Evolutionary conservation across 2,797 vertebrate species (phyloP).

Genomic region (Hoplostethus atlanticus): DNA sequence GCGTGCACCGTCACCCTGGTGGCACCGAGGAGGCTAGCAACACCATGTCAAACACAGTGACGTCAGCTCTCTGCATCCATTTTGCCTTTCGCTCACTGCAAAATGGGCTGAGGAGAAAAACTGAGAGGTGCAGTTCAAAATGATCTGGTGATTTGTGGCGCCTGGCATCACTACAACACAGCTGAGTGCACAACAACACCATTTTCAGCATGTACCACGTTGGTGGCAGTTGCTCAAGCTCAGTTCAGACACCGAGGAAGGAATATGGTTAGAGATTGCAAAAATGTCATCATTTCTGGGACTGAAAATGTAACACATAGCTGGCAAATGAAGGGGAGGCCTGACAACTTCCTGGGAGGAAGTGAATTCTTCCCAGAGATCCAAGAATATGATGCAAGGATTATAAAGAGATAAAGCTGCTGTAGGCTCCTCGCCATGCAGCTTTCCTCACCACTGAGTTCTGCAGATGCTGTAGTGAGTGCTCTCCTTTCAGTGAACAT

Average conservation of each 20-base stretch:
- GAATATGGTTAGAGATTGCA: background rate
- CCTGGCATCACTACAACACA: background rate
- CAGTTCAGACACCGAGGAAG: background rate
- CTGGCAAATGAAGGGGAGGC: too few species aligned
- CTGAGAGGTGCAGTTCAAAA: constrained; percentile 24
- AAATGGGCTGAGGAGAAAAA: constrained; percentile 60
- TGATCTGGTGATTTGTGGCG: background rate
- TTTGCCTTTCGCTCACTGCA: constrained; percentile 61
- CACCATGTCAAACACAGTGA: constrained; percentile 70
- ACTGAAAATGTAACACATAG: constrained; percentile 2
- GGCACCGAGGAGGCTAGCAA: constrained; percentile 68
- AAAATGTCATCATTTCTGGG: background rate
- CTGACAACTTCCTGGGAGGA: background rate
- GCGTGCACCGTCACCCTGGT: constrained; percentile 70
- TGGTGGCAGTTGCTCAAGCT: background rate
- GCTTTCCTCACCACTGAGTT: constrained; percentile 10
- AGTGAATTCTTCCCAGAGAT: constrained; percentile 27
- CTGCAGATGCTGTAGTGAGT: constrained; percentile 35
- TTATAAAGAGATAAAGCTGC: constrained; percentile 39
- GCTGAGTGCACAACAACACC: background rate
- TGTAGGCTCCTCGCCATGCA: constrained; percentile 8
- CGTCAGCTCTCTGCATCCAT: constrained; percentile 76
- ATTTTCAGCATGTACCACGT: background rate
- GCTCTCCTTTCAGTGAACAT: constrained; percentile 19
- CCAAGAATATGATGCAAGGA: constrained; percentile 42